Evolutionary conservation across 2,888 invertebrate genomes (phyloP), one percentile per base, ranked within the genome.

Genomic region (Leucophora obtusa): DNA sequence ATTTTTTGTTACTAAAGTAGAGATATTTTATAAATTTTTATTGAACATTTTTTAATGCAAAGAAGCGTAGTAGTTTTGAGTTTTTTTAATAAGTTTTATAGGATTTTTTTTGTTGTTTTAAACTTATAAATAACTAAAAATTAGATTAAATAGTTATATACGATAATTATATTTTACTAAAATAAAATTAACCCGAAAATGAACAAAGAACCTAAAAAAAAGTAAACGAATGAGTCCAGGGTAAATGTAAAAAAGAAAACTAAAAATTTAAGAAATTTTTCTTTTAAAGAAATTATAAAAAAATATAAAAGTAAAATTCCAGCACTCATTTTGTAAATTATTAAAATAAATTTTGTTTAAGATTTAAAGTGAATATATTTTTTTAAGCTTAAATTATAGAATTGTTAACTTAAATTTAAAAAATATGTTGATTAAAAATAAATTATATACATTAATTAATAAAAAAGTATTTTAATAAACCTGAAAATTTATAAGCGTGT

Each of bases 1-100:
- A 76, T 81, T 82, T 24, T 62, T 72, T 77, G 70, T 72, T 68
- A 72, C 53, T 53, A 62, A 72, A 60, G 50, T 53, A 50, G 28
- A 76, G 72, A 76, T 76, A 58, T 73, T 77, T 72, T 80, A 76
- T 77, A 79, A 54, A 65, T 83, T 83, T 85, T 84, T 79, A 73
- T 74, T 85, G 83, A 82, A 87, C 84, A 86, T 85, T 85, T 76
- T 47, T n/a, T 83, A 86, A 86, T 86, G 84, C 83, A 84, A 80
- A 85, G 86, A 87, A 87, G 87, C 87, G 87, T 87, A 87, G 81
- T 66, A 66, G 66, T 66, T 77, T 71, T 71, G 71, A 50, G 54
- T 66, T 72, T 66, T 58, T 60, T 85, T 84, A 85, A 79, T 83
- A 75, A 63, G 50, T 63, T 58, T 56, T 54, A 66, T 60, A 60